Conservation (phyloP, 1,140 invertebrate genomes). For the Lineus longissimus region DNA sequence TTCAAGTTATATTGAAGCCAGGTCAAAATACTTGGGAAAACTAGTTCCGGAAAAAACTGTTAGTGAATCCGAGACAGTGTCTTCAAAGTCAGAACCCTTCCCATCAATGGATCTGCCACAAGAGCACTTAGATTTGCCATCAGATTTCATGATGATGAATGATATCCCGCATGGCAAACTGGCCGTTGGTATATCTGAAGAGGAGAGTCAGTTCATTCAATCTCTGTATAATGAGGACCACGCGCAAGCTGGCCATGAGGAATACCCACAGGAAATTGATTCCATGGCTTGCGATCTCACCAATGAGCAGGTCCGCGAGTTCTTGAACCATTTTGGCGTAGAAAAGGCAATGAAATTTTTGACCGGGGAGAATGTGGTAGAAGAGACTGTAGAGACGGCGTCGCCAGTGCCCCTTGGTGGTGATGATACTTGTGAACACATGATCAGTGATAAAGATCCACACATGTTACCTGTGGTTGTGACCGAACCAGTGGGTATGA, state of each 20-base stretch:
- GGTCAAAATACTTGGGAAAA: neutral
- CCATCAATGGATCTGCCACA: neutral
- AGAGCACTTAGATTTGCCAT: neutral
- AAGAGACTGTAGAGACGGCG: neutral
- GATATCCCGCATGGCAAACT: neutral
- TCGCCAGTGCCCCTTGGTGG: neutral
- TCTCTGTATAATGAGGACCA: neutral
- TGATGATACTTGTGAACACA: neutral
- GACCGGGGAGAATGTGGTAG: neutral
- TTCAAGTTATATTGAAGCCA: neutral
- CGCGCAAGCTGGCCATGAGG: neutral
- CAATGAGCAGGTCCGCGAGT: neutral
- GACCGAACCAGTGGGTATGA: neutral
- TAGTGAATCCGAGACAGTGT: neutral
- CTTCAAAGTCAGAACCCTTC: neutral
- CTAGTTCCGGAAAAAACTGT: neutral
- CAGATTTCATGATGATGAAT: neutral
- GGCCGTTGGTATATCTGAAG: neutral
- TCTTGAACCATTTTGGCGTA: neutral
- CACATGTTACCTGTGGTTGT: neutral
- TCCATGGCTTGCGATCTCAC: neutral
- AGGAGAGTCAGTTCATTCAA: conserved; percentile 1
- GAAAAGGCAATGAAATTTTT: neutral
- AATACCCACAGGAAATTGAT: neutral
- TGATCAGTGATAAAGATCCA: neutral